Evolutionary conservation across 2,888 invertebrate genomes (phyloP).

Genomic region (Marronus borbonicus): DNA sequence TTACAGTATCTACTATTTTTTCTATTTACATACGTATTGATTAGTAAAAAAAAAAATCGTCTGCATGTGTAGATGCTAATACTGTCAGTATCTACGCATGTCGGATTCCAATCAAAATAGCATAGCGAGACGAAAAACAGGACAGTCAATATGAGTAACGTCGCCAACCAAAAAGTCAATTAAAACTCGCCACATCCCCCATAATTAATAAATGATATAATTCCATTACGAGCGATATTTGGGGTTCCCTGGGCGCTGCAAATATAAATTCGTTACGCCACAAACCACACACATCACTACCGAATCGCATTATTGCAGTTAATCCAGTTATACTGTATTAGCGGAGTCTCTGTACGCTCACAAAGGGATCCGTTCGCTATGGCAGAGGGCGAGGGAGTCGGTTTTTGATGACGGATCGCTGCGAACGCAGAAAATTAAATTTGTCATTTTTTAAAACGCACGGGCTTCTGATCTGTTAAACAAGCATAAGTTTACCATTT

Average conservation of each 20-base stretch:
- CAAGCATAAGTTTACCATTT: neutral
- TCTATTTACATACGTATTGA: too few relatives aligned
- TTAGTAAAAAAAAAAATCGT: too few relatives aligned
- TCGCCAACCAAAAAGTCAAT: conserved; percentile 56
- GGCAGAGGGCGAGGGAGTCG: conserved; percentile 39
- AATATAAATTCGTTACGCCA: conserved; percentile 48
- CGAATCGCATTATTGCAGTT: conserved; percentile 63
- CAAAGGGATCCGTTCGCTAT: conserved; percentile 40
- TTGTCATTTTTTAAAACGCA: conserved; percentile 30
- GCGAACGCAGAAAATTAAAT: conserved; percentile 39
- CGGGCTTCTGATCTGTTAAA: neutral
- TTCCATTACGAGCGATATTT: conserved; percentile 62
- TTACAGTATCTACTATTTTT: too few relatives aligned
- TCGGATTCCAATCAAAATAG: conserved; percentile 21
- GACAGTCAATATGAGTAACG: conserved; percentile 44
- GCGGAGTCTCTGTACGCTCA: conserved; percentile 52
- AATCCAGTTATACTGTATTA: conserved; percentile 60
- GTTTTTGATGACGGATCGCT: conserved; percentile 42
- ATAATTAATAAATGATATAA: conserved; percentile 65
- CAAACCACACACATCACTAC: conserved; percentile 64
- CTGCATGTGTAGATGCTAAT: neutral
- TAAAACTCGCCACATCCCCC: conserved; percentile 57
- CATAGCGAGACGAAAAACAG: conserved; percentile 12
- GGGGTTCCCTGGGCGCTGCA: conserved; percentile 45
- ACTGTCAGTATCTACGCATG: neutral